Evolutionary conservation across 2,113 vertebrate species (phyloP).

Genomic region (Apaloderma vittatum): DNA sequence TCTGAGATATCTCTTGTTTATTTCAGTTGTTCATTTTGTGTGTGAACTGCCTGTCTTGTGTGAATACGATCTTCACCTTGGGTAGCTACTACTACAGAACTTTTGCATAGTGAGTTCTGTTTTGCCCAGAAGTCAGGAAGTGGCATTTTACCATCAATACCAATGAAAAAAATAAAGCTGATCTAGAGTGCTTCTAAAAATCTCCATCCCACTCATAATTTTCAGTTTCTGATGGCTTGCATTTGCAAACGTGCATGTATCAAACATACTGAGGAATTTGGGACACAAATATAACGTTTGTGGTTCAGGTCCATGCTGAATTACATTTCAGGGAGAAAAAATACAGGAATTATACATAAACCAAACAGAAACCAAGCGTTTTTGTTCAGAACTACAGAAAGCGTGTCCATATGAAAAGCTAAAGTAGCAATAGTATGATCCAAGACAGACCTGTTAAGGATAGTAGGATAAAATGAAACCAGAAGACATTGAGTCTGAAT

Average conservation of each 20-base stretch:
- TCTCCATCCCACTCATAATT: neutral
- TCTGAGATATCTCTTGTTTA: neutral
- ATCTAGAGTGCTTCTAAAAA: neutral
- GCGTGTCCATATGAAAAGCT: neutral
- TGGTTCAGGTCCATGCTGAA: neutral
- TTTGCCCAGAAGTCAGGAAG: neutral
- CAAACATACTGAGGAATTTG: neutral
- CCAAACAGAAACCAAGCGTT: fast-evolving
- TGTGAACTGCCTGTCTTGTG: neutral
- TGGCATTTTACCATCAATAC: neutral
- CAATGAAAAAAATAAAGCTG: constrained; percentile 20
- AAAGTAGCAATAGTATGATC: neutral
- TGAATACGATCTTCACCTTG: constrained; percentile 26
- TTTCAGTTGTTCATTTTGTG: constrained; percentile 10
- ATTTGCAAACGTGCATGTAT: neutral
- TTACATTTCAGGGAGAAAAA: neutral
- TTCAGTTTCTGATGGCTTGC: neutral
- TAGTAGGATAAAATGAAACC: neutral
- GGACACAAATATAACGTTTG: neutral
- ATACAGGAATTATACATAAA: neutral
- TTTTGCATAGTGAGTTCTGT: neutral
- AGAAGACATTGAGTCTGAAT: neutral
- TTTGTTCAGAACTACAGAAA: neutral
- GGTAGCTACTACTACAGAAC: neutral
- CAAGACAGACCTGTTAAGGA: neutral